These are phyloP conservation scores for Dorcus hopei DNA, from an alignment of 2,888 invertebrate genomes.

Conservation along the genomic window DNA sequence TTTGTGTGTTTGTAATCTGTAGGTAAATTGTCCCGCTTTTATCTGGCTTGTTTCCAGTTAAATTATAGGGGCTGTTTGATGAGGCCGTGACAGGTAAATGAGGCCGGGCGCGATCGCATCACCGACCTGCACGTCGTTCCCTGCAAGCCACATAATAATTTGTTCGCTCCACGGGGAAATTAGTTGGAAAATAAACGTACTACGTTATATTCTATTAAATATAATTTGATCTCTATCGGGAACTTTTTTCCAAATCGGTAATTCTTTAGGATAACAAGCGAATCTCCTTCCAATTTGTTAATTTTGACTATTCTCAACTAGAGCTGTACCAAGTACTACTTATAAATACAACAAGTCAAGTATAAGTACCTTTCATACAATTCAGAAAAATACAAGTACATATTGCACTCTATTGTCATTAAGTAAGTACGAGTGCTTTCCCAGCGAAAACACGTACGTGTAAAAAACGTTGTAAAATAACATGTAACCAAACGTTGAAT, in stretches of 20 bases:
- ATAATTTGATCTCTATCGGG: slow-evolving; percentile 30
- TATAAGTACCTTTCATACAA: too few species aligned
- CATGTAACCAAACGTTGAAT: too few species aligned
- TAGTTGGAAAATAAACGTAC: slow-evolving; percentile 27
- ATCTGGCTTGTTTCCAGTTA: slow-evolving; percentile 40
- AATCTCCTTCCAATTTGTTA: not conserved
- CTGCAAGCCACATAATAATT: slow-evolving; percentile 29
- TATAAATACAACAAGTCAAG: too few species aligned
- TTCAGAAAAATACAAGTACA: too few species aligned
- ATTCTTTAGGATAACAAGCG: not conserved
- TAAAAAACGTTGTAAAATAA: too few species aligned
- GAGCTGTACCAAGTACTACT: too few species aligned
- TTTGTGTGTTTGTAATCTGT: slow-evolving; percentile 40
- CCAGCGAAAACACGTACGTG: too few species aligned
- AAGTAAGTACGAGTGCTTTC: too few species aligned
- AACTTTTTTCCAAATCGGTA: slow-evolving; percentile 11
- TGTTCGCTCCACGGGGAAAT: slow-evolving; percentile 33
- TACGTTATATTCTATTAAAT: slow-evolving; percentile 20
- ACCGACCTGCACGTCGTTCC: slow-evolving; percentile 17
- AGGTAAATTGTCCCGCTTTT: slow-evolving; percentile 44
- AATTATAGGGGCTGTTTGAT: slow-evolving; percentile 48
- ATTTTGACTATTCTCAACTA: not conserved
- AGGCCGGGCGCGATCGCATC: slow-evolving; percentile 30
- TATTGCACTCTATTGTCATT: too few species aligned
- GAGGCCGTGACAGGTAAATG: slow-evolving; percentile 47